Conservation (phyloP, 2,797 vertebrate species). For the Siniperca undulata region DNA sequence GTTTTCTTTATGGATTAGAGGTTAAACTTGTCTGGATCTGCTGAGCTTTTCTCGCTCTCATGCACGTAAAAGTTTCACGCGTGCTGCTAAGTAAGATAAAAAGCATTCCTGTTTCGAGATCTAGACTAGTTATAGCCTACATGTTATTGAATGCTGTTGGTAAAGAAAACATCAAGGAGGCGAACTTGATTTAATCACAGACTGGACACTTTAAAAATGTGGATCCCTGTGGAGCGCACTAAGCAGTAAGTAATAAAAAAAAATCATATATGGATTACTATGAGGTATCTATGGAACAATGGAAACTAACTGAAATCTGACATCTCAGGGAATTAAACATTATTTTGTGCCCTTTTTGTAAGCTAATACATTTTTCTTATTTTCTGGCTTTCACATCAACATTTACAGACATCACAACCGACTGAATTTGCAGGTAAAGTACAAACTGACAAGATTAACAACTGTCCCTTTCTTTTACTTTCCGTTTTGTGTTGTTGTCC, state of each 20-base stretch:
- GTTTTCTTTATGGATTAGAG: constrained; percentile 4
- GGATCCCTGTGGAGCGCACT: not conserved
- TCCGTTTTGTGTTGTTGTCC: not conserved
- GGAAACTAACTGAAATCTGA: not conserved
- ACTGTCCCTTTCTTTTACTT: not conserved
- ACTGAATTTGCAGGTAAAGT: not conserved
- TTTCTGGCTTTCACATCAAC: not conserved
- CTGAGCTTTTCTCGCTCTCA: not conserved
- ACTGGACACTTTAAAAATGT: constrained; percentile 1
- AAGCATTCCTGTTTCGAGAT: not conserved
- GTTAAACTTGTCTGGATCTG: constrained; percentile 4
- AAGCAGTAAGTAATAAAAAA: not conserved
- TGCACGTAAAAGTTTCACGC: not conserved
- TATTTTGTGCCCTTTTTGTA: not conserved
- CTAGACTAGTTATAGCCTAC: not conserved
- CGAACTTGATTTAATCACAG: constrained; percentile 26
- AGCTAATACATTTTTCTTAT: not conserved
- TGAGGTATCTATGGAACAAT: not conserved
- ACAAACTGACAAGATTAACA: not conserved
- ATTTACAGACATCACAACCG: not conserved
- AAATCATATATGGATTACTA: not conserved
- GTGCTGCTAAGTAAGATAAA: not conserved
- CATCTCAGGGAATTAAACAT: not conserved
- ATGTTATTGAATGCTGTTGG: not conserved
- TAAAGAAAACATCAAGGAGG: constrained; percentile 9